Base-by-base conservation (phyloP, 2,797 vertebrate species). In the Urosaurus nigricauda region DNA sequence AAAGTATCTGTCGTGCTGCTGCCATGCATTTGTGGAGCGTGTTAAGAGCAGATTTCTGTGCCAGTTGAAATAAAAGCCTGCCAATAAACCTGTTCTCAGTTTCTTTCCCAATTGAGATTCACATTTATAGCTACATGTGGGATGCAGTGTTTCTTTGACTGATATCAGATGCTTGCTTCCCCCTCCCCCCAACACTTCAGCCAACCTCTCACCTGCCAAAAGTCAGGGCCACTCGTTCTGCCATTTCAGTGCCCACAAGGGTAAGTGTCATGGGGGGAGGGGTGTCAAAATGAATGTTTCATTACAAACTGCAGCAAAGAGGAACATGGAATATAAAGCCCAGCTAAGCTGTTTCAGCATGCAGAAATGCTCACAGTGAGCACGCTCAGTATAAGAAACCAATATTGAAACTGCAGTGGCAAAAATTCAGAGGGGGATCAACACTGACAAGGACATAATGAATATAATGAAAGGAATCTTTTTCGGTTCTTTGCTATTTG, bases 1-100 rank as follows among this genome's bases (percentile, higher is more conserved):
- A 73, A n/a, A n/a, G 43, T 43, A 86, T 89, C 56, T 82, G 56
- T 47, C 47, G 3, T 77, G 79, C 84, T 89, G 84, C 78, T 71
- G 86, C 84, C 43, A 40, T 82, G 79, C 84, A 68, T 89, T 77
- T 86, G 58, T 58, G 24, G 70, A 75, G 79, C 65, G 35, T 84
- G 40, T 82, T 86, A 88, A 63, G 29, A 63, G 60, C 26, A 91
- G 78, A 91, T 92, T 94, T 92, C 87, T 78, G 58, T 82, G 32
- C 43, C 84, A 92, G 80, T 89, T 94, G 85, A 86, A 91, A 90
- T 89, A 91, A 93, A 92, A 89, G 87, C 11, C 63, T 94, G 91
- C 92, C 89, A 92, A 88, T 91, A 85, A 91, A 92, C 77, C 85
- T 87, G 87, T 87, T 92, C 29, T 86, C 83, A 85, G 43, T 79